These are phyloP conservation scores for Thunnus maccoyii DNA, from an alignment of 2,113 vertebrate genomes.

Conservation along the genomic window DNA sequence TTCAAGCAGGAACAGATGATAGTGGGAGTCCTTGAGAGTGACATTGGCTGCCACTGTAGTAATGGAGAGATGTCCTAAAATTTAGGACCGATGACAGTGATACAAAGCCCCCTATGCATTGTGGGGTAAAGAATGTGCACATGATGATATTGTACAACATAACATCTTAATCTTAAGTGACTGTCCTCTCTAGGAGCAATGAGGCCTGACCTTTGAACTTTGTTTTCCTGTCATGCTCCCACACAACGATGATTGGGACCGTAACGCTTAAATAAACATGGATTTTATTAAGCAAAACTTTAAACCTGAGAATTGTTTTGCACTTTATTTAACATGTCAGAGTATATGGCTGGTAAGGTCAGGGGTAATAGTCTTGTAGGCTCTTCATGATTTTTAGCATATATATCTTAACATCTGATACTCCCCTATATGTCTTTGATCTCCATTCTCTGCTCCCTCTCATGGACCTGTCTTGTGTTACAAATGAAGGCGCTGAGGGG, in stretches of 20 bases:
- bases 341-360: not conserved
- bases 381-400: slow-evolving; percentile 4
- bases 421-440: slow-evolving; percentile 54
- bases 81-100: slow-evolving; percentile 57
- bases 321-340: slow-evolving; percentile 19
- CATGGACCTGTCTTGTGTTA: slow-evolving; percentile 56
- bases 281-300: not conserved
- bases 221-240: slow-evolving; percentile 11
- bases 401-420: slow-evolving; percentile 40
- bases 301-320: not conserved
- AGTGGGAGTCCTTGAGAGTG: slow-evolving; percentile 21
- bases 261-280: not conserved
- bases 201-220: slow-evolving; percentile 40
- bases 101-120: slow-evolving; percentile 56
- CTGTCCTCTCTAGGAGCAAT: slow-evolving; percentile 28
- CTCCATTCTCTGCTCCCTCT: slow-evolving; percentile 32
- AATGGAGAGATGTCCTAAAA: slow-evolving; percentile 52
- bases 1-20: slow-evolving; percentile 65
- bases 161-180: not conserved
- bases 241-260: not conserved
- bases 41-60: slow-evolving; percentile 56
- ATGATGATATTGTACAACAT: slow-evolving; percentile 21
- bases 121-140: slow-evolving; percentile 29
- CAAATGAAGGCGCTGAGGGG: slow-evolving; percentile 70
- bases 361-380: slow-evolving; percentile 8